Evolutionary conservation across 2,113 vertebrate genomes (phyloP).

Genomic region (Trochalopteron elliotii): DNA sequence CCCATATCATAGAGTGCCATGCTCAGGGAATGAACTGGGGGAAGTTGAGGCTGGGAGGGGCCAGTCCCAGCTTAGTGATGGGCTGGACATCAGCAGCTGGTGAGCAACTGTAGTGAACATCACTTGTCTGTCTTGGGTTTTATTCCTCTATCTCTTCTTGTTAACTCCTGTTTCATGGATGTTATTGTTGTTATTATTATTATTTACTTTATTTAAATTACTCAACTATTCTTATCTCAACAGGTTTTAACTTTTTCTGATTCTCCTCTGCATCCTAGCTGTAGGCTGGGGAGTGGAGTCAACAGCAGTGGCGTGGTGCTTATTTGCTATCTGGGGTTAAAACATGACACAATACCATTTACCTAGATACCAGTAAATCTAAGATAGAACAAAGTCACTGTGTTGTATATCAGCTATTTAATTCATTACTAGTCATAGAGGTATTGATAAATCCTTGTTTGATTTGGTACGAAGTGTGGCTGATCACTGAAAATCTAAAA

Average conservation of each 20-base stretch:
- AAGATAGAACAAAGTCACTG: neutral
- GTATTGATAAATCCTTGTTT: neutral
- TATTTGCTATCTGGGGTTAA: neutral
- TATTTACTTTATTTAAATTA: neutral
- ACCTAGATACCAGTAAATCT: neutral
- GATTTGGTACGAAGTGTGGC: neutral
- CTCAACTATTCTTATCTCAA: neutral
- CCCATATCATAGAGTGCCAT: accelerated
- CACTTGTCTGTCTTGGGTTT: neutral
- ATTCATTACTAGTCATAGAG: neutral
- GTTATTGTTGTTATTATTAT: neutral
- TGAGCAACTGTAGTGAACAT: neutral
- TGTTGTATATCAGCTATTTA: neutral
- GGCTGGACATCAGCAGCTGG: neutral
- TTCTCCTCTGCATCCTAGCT: neutral
- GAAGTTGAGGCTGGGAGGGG: neutral
- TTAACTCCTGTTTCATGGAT: neutral
- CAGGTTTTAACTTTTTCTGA: neutral
- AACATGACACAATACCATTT: neutral
- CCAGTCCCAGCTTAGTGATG: neutral
- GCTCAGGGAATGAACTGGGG: neutral
- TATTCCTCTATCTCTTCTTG: neutral
- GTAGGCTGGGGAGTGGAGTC: neutral
- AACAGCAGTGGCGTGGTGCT: accelerated
- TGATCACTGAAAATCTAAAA: neutral